Evolutionary conservation across 2,113 vertebrate genomes (phyloP), one percentile per base, ranked within the genome.

Genomic region (Forbesichthys papilliferus): DNA sequence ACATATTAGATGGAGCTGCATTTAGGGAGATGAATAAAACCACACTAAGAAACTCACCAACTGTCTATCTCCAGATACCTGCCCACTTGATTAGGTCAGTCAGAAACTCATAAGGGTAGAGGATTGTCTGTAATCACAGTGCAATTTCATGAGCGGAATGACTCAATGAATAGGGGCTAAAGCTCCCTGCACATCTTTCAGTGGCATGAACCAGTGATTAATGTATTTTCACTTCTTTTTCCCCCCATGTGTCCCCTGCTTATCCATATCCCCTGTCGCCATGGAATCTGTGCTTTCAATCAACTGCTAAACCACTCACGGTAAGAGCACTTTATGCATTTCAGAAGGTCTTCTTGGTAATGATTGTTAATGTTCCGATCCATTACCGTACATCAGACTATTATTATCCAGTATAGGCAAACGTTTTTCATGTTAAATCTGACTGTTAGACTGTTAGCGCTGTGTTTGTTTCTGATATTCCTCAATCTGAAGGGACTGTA

Each of bases 241-340:
- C 48, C 3, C 12, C 11, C 33, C 18, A 13, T 20, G 1, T 58
- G 10, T 64, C 18, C 61, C 61, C 18, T 64, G 4, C 20, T 34
- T 33, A 14, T 51, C 48, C 18, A 16, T 48, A 18, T 64, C 48
- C 48, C 11, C 48, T 64, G 61, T 51, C 18, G 27, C 47, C 20
- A 3, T 13, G 61, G 47, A 49, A 48, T 33, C 18, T 49, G 10
- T 10, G 27, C 18, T 11, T 51, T 13, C 61, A 51, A 51, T 51
- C 61, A 64, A 64, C 46, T 34, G 11, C n/a, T 14, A 11, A 61
- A 16, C 48, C 5, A 33, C 51, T 36, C 13, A 64, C 62, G 64
- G 60, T 74, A 58, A 57, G 33, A 13, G 27, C 27, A 51, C 66
- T 63, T 61, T 42, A 42, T 42, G 36, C 36, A 42, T 42, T 42